Evolutionary conservation across 2,888 invertebrate species (phyloP).

Genomic region (Pristionchus arcanus): DNA sequence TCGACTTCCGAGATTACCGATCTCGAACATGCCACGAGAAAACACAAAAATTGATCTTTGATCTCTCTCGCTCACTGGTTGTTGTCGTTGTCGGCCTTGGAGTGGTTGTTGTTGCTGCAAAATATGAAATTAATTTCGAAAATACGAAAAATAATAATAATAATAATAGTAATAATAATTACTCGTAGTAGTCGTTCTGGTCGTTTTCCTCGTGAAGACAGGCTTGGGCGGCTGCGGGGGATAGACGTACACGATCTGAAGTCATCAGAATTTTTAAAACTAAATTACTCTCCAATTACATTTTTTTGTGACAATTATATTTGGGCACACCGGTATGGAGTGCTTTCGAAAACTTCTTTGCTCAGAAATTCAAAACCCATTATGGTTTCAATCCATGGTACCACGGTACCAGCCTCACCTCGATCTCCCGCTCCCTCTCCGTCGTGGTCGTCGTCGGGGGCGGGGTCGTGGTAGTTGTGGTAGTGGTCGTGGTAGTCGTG

Average conservation of each 20-base stretch:
- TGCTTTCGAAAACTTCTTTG: too few relatives aligned
- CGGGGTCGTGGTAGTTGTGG: constrained; percentile 14
- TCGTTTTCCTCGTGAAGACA: constrained; percentile 19
- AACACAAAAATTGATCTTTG: not conserved
- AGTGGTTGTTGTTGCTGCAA: not conserved
- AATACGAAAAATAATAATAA: not conserved
- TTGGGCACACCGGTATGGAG: too few relatives aligned
- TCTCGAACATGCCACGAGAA: too few relatives aligned
- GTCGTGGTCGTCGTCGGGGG: not conserved
- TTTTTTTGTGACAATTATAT: too few relatives aligned
- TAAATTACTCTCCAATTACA: too few relatives aligned
- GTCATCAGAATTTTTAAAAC: too few relatives aligned
- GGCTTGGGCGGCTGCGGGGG: constrained; percentile 27
- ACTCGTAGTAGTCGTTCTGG: constrained; percentile 15
- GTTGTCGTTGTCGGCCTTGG: constrained; percentile 1
- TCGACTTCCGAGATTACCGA: too few relatives aligned
- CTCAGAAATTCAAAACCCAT: too few relatives aligned
- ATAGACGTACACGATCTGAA: constrained; percentile 44
- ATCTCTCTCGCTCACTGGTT: constrained; percentile 12
- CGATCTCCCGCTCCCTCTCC: constrained; percentile 35
- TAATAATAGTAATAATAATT: not conserved
- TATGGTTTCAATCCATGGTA: not conserved
- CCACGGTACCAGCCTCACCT: not conserved
- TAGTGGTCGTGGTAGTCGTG: constrained; percentile 6
- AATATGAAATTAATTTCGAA: not conserved